Evolutionary conservation across 1,140 invertebrate genomes (phyloP), one percentile per base, ranked within the genome.

Genomic region (Drosophila guanche): DNA sequence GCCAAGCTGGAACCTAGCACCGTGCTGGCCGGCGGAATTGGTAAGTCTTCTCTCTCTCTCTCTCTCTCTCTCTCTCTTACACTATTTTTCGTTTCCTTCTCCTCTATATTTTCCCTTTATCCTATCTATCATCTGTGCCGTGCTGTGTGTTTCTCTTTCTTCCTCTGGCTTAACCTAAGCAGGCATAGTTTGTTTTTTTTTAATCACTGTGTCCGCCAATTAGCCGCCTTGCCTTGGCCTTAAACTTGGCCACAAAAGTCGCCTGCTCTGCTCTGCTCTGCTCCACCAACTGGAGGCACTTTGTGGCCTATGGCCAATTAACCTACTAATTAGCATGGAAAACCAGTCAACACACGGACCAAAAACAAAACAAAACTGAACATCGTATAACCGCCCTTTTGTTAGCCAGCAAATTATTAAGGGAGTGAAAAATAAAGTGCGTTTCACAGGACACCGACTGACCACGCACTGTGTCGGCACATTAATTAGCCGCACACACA

Each of bases 1-100:
- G 97, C 97, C 93, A 94, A 93, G 69, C 83, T 91, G 88, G 91
- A 91, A 53, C 76, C 91, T 66, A 90, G 86, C 76, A 83, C 91
- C 51, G 90, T 91, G 47, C 74, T 91, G 65, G 88, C 85, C 59
- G 81, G 89, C 63, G 90, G 90, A 86, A 90, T 91, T 77, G 90
- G 91, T 91, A 90, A 91, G 91, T 91, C 63, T 78, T 68, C 41
- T 41, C 53, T 33, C 46, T 47, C 14, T 45, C 12, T 23, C 29
- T 60, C 23, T 33, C 7, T 46, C 33, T 60, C 10, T 23, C 29
- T 60, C 23, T 33, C 7, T 46, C 33, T 60, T 7, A 20, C 16
- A 37, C 3, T 46, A 42, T 58, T 5, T 45, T 29, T 16, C 43
- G 27, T 25, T 57, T 6, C 16, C 23, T 14, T 8, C 59, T n/a